Percentiles rank a stretch among this genome's conserved stretches.
Evolutionary conservation across 2,113 vertebrate genomes (phyloP).

Genomic region (Zapus hudsonius): DNA sequence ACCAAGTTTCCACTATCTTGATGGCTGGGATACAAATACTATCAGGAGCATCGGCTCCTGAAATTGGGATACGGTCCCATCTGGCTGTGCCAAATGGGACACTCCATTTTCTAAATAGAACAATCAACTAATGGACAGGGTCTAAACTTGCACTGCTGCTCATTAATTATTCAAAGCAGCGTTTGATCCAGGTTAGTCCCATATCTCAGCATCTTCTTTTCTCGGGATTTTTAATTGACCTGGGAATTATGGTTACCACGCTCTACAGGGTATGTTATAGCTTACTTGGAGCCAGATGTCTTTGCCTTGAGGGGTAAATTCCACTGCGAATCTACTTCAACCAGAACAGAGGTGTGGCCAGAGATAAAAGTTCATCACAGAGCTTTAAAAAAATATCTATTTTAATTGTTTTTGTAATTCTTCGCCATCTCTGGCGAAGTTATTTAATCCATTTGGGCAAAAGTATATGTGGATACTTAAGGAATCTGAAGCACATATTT

Average conservation of each 20-base stretch:
- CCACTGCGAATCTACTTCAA: slow-evolving; percentile 49
- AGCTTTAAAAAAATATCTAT: not conserved
- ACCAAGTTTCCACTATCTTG: slow-evolving; percentile 24
- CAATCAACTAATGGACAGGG: slow-evolving; percentile 47
- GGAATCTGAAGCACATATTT: slow-evolving; percentile 41
- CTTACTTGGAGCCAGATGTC: slow-evolving; percentile 63
- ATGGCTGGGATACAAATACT: not conserved
- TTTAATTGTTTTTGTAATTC: slow-evolving; percentile 31
- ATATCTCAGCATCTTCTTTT: slow-evolving; percentile 55
- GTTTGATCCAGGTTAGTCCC: slow-evolving; percentile 49
- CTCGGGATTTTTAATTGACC: slow-evolving; percentile 42
- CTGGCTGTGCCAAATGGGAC: not conserved
- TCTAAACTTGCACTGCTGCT: slow-evolving; percentile 52
- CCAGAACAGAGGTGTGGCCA: slow-evolving; percentile 53
- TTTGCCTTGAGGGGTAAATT: slow-evolving; percentile 66
- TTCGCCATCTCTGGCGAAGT: too few species aligned
- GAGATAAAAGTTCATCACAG: slow-evolving; percentile 57
- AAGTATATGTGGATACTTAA: too few species aligned
- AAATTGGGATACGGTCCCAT: not conserved
- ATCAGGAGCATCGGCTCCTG: slow-evolving; percentile 10
- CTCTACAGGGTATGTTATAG: not conserved
- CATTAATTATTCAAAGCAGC: slow-evolving; percentile 67
- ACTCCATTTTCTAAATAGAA: slow-evolving; percentile 52
- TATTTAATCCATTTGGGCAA: too few species aligned
- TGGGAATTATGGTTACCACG: slow-evolving; percentile 21